These are phyloP conservation scores for Nomia melanderi DNA, from an alignment of 1,140 invertebrate species.

Conservation along the genomic window DNA sequence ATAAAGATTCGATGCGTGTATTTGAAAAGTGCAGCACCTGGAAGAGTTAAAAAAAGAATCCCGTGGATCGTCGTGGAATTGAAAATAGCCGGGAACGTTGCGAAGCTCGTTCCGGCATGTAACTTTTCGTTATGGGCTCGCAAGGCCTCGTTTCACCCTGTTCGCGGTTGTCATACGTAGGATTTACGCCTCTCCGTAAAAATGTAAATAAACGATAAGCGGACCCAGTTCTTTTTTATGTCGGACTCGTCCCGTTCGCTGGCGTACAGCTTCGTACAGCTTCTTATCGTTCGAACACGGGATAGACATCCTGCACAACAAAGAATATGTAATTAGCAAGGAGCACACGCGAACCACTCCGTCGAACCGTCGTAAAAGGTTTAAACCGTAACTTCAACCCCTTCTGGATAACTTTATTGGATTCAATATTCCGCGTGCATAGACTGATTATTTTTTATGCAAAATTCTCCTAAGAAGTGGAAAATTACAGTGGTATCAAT, in stretches of 20 bases:
- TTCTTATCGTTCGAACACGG: neutral
- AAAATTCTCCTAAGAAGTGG: too few relatives aligned
- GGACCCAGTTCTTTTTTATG: too few relatives aligned
- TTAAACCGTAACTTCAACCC: neutral
- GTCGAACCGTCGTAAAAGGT: neutral
- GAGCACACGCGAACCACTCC: neutral
- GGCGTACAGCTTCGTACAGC: neutral
- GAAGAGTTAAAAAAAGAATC: too few relatives aligned
- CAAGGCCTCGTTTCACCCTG: neutral
- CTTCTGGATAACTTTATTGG: neutral
- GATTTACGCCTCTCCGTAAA: slow-evolving; percentile 1
- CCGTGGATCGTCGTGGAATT: neutral
- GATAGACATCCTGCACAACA: slow-evolving; percentile 7
- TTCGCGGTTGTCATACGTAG: slow-evolving; percentile 1
- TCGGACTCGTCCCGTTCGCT: neutral
- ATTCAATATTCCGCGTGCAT: too few relatives aligned
- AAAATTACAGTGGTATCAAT: too few relatives aligned
- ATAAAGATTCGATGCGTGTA: too few relatives aligned
- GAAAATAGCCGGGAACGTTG: neutral
- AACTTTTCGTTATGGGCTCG: neutral
- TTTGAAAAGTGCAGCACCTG: too few relatives aligned
- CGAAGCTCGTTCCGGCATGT: neutral
- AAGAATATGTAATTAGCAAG: neutral
- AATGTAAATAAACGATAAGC: slow-evolving; percentile 18
- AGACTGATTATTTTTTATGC: too few relatives aligned